A percentile compares a stretch with the other conserved stretches of the same genome.
phyloP scores from a whole-genome alignment of 2,797 vertebrate species.

The Phrynocephalus forsythii region DNA sequence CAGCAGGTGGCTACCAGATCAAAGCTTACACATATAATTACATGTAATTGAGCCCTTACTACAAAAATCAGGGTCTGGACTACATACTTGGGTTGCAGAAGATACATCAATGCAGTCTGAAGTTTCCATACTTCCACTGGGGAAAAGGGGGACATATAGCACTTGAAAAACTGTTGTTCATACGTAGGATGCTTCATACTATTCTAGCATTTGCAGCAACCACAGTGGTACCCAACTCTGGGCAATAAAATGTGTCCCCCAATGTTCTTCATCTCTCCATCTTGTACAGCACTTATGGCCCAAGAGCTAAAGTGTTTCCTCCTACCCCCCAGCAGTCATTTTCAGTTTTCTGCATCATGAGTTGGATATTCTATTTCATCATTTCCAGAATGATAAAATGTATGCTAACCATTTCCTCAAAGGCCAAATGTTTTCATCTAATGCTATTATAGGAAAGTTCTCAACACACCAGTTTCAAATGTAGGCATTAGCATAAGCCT shows the following conservation, averaged over 20 bases:
- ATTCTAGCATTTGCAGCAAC: not conserved
- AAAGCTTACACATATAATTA: not conserved
- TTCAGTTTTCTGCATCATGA: not conserved
- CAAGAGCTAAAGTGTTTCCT: not conserved
- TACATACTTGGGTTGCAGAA: not conserved
- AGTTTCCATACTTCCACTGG: not conserved
- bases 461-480: not conserved
- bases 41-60: not conserved
- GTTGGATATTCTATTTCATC: not conserved
- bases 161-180: not conserved
- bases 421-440: not conserved
- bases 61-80: no score
- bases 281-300: not conserved
- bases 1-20: not conserved
- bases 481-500: not conserved
- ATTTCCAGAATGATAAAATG: slow-evolving; percentile 10
- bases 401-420: slow-evolving; percentile 18
- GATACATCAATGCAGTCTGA: no score
- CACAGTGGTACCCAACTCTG: no score
- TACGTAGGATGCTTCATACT: not conserved
- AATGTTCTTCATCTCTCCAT: not conserved
- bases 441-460: not conserved
- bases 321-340: not conserved
- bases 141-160: not conserved
- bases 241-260: no score